These are phyloP conservation scores for Drosophila barbarae DNA, from an alignment of 2,888 invertebrate genomes.

Conservation along the genomic window DNA sequence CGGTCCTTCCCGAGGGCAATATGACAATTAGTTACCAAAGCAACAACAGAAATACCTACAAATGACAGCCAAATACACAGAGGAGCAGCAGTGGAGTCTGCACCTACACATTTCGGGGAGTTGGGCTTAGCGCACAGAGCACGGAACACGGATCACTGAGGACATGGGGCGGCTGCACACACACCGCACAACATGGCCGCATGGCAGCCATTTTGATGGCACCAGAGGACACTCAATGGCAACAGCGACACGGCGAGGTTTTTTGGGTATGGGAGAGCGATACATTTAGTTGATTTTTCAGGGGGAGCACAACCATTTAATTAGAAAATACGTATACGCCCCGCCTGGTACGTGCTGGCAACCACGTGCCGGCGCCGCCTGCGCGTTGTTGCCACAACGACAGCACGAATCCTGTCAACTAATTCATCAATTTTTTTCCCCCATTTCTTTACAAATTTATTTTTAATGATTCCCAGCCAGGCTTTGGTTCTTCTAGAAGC, in stretches of 20 bases:
- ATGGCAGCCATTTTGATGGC: slow-evolving; percentile 69
- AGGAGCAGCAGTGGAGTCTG: slow-evolving; percentile 39
- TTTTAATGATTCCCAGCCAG: slow-evolving; percentile 27
- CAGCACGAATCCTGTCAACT: slow-evolving; percentile 51
- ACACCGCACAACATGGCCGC: slow-evolving; percentile 52
- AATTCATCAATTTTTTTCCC: slow-evolving; percentile 65
- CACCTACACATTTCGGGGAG: slow-evolving; percentile 14
- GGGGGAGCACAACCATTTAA: slow-evolving; percentile 51
- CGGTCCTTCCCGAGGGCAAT: slow-evolving; percentile 63
- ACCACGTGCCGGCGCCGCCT: too few species aligned
- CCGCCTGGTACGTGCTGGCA: slow-evolving; percentile 51
- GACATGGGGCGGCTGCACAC: slow-evolving; percentile 41
- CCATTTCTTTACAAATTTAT: slow-evolving; percentile 33
- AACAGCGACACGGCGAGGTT: slow-evolving; percentile 15
- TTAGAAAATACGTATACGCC: slow-evolving; percentile 69
- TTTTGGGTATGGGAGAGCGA: slow-evolving; percentile 32
- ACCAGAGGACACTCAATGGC: slow-evolving; percentile 48
- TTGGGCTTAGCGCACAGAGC: neutral
- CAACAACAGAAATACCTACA: slow-evolving; percentile 73
- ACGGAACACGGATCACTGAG: slow-evolving; percentile 4
- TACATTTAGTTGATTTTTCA: slow-evolving; percentile 65
- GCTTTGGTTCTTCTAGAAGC: neutral
- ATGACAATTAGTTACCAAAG: slow-evolving; percentile 73
- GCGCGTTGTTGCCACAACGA: slow-evolving; percentile 32
- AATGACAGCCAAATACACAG: slow-evolving; percentile 67